These are phyloP conservation scores for Eucriotettix oculatus DNA, from an alignment of 2,888 invertebrate species.

Conservation along the genomic window DNA sequence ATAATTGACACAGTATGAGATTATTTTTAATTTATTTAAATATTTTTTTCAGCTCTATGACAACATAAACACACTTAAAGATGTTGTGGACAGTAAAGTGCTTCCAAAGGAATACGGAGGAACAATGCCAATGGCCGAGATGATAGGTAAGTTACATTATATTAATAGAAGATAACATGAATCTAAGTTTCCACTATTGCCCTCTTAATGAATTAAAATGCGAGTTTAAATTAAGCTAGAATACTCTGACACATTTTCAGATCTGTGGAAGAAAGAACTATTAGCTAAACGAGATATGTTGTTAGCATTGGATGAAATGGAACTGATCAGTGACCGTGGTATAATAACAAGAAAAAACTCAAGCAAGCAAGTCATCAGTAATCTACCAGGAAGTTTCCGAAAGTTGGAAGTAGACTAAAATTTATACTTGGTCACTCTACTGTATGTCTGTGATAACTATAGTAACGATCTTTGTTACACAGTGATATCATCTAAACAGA, in stretches of 20 bases:
- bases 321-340: conserved; percentile 27
- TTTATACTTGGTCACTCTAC: too few relatives aligned
- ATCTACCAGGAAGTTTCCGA: conserved; percentile 55
- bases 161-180: too few relatives aligned
- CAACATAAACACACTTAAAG: conserved; percentile 38
- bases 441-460: too few relatives aligned
- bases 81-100: conserved; percentile 40
- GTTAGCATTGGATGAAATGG: conserved; percentile 51
- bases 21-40: background rate
- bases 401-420: conserved; percentile 60
- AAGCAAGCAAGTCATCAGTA: conserved; percentile 29
- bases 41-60: conserved; percentile 34
- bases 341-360: conserved; percentile 13
- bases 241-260: conserved; percentile 24
- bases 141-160: conserved; percentile 32
- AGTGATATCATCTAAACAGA: too few relatives aligned
- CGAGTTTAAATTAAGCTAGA: too few relatives aligned
- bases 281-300: conserved; percentile 38
- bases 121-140: conserved; percentile 45
- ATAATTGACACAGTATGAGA: too few relatives aligned
- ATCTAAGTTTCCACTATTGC: too few relatives aligned
- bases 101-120: conserved; percentile 61
- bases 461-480: too few relatives aligned
- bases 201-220: too few relatives aligned
- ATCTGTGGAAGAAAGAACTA: conserved; percentile 53